Evolutionary conservation across 2,797 vertebrate species (phyloP).

Genomic region (Onychomys arenicola): DNA sequence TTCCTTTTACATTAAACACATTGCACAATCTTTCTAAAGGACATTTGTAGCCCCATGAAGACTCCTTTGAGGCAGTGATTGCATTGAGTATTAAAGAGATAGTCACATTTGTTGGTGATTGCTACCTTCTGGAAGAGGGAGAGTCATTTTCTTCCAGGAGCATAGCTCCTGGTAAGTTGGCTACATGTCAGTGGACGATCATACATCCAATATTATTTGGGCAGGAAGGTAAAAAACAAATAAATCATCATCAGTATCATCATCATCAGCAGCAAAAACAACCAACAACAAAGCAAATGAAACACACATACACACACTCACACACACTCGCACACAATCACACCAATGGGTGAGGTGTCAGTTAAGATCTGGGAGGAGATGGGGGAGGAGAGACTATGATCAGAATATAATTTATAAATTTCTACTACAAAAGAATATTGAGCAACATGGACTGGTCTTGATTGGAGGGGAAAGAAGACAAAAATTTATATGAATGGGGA

Average conservation of each 20-base stretch:
- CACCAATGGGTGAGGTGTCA: background rate
- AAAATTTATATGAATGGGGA: background rate
- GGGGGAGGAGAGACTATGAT: background rate
- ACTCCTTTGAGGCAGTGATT: background rate
- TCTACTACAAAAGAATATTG: background rate
- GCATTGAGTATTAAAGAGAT: background rate
- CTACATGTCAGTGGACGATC: background rate
- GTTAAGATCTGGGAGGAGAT: background rate
- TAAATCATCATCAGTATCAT: background rate
- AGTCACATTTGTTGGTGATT: background rate
- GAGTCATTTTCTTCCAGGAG: background rate
- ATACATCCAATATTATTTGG: background rate
- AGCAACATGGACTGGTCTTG: background rate
- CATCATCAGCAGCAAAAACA: background rate
- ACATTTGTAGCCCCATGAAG: background rate
- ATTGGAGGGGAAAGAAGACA: background rate
- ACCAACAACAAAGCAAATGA: background rate
- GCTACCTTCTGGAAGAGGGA: background rate
- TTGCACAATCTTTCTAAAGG: slow-evolving; percentile 3
- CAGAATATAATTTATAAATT: background rate
- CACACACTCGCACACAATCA: background rate
- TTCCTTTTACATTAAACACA: background rate
- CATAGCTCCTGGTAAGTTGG: background rate
- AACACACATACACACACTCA: no score
- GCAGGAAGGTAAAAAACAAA: background rate